phyloP scores from a whole-genome alignment of 2,888 invertebrate species.

The Pocota personata region DNA sequence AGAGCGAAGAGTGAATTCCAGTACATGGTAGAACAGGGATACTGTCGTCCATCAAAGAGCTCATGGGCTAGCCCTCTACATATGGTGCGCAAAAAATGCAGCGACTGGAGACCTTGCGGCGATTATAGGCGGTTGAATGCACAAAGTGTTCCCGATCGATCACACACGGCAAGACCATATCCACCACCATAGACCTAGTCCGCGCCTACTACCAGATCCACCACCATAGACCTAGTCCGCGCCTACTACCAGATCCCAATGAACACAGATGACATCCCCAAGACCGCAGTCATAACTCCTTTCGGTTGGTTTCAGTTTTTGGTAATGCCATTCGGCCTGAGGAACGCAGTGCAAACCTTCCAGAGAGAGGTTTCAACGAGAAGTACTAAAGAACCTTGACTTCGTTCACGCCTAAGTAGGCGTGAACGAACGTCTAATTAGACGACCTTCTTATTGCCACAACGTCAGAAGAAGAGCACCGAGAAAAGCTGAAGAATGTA shows the following conservation, averaged over 20 bases:
- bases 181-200: constrained; percentile 78
- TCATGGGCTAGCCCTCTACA: constrained; percentile 19
- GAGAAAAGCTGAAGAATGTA: constrained; percentile 11
- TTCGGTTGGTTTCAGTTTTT: constrained; percentile 78
- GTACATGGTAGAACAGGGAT: background rate
- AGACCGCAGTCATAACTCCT: constrained; percentile 78
- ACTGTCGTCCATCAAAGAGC: background rate
- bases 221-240: constrained; percentile 76
- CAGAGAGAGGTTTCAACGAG: constrained; percentile 76
- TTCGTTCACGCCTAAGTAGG: no score
- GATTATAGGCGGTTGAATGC: constrained; percentile 8
- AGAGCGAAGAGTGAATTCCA: no score
- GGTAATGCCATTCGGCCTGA: constrained; percentile 78
- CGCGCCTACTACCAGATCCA: constrained; percentile 79
- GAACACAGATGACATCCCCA: no score
- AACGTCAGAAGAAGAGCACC: constrained; percentile 12
- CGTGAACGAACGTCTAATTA: no score
- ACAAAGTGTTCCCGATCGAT: constrained; percentile 76
- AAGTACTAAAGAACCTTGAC: constrained; percentile 69
- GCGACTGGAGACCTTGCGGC: constrained; percentile 23
- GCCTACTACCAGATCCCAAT: no score
- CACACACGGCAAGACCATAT: constrained; percentile 76
- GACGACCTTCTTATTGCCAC: constrained; percentile 42
- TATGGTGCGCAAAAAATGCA: constrained; percentile 1
- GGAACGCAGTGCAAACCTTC: constrained; percentile 79